These are phyloP conservation scores for Sebastes oblongus DNA, from an alignment of 2,797 vertebrate genomes.

Conservation along the genomic window DNA sequence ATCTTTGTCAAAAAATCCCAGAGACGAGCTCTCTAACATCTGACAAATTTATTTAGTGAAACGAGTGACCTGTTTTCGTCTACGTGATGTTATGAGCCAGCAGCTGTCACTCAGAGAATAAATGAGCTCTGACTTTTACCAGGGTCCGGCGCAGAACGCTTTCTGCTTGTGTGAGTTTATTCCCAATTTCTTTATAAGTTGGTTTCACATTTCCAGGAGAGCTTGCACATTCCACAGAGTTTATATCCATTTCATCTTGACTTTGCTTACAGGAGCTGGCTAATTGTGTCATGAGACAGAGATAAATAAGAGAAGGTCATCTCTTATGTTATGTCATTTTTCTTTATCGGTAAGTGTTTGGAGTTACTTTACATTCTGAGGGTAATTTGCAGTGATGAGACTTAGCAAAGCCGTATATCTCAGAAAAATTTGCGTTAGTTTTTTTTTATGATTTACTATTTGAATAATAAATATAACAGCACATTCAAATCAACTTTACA, in stretches of 20 bases:
- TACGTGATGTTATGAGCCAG: not conserved
- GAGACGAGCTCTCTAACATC: not conserved
- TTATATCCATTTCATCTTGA: constrained; percentile 16
- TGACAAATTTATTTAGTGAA: not conserved
- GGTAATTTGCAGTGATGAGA: not conserved
- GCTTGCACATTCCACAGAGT: constrained; percentile 15
- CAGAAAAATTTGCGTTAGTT: not conserved
- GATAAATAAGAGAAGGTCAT: not conserved
- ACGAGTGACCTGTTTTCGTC: not conserved
- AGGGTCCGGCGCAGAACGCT: not conserved
- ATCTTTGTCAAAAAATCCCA: not conserved
- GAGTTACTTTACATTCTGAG: not conserved
- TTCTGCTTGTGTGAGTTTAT: constrained; percentile 7
- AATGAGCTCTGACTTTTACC: not conserved
- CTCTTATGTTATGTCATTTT: not conserved
- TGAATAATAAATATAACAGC: not conserved
- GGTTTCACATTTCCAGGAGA: constrained; percentile 20
- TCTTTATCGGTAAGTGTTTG: not conserved
- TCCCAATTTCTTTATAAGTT: not conserved
- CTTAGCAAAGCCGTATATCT: not conserved
- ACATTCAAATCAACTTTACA: not conserved
- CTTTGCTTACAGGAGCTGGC: not conserved
- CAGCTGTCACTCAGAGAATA: not conserved
- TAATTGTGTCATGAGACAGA: not conserved
- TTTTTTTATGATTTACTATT: not conserved